Evolutionary conservation across 1,140 invertebrate genomes (phyloP).

Genomic region (Microvelia longipes): DNA sequence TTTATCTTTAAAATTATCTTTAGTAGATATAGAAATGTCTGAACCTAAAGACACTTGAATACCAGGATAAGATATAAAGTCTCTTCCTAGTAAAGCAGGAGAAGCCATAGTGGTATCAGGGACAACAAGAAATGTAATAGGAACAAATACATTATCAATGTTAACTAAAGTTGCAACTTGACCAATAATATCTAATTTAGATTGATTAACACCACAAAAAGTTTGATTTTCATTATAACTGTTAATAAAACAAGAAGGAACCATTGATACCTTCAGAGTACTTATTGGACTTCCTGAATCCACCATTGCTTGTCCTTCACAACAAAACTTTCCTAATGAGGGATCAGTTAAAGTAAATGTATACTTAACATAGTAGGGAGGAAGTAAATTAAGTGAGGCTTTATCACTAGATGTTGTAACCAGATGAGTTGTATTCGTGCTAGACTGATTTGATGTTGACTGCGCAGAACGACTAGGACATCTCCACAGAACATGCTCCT

Average conservation of each 20-base stretch:
- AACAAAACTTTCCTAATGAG: neutral
- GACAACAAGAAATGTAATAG: neutral
- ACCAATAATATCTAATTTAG: neutral
- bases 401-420: neutral
- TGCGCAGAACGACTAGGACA: neutral
- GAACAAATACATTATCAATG: neutral
- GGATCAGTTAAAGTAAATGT: neutral
- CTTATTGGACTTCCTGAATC: neutral
- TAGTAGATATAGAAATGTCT: neutral
- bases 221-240: neutral
- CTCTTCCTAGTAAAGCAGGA: neutral
- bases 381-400: neutral
- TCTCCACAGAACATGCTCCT: neutral
- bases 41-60: neutral
- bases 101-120: neutral
- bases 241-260: neutral
- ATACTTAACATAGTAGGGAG: neutral
- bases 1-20: neutral
- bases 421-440: neutral
- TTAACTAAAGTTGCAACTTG: neutral
- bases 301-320: neutral
- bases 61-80: neutral
- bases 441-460: slow-evolving; percentile 4
- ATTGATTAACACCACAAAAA: neutral
- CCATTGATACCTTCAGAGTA: neutral